phyloP scores from a whole-genome alignment of 2,888 invertebrate genomes.

The Hyposoter didymator region DNA sequence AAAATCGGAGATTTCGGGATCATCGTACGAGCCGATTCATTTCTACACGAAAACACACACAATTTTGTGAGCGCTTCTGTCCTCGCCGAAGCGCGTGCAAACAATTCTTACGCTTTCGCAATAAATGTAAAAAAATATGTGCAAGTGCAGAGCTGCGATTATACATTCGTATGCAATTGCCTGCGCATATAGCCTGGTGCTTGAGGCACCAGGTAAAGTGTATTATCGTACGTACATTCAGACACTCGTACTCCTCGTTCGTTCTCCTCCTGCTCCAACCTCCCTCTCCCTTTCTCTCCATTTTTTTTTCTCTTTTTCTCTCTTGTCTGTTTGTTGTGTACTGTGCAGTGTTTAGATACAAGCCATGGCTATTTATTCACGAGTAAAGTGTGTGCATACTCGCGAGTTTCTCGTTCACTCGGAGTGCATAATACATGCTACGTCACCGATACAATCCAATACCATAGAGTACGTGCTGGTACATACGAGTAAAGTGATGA shows the following conservation, averaged over 20 bases:
- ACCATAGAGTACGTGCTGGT: conserved; percentile 48
- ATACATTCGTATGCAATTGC: not conserved
- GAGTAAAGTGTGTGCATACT: conserved; percentile 49
- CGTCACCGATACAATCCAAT: conserved; percentile 54
- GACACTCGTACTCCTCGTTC: conserved; percentile 38
- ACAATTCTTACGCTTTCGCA: not conserved
- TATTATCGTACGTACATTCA: conserved; percentile 30
- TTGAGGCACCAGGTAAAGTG: conserved; percentile 43
- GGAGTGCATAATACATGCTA: conserved; percentile 46
- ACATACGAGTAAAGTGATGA: conserved; percentile 18
- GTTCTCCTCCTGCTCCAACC: conserved; percentile 16
- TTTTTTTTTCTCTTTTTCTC: not conserved
- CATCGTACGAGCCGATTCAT: not conserved
- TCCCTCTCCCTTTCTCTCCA: conserved; percentile 14
- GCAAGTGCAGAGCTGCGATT: not conserved
- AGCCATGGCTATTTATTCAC: conserved; percentile 62
- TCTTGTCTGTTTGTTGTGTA: conserved; percentile 33
- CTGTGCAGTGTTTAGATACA: conserved; percentile 48
- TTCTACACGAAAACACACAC: not conserved
- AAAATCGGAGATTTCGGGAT: not conserved
- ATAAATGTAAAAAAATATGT: not conserved
- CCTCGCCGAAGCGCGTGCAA: not conserved
- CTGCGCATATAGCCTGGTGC: not conserved
- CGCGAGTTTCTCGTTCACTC: conserved; percentile 40
- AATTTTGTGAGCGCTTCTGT: not conserved